These are phyloP conservation scores for Ictalurus punctatus DNA, from an alignment of 2,113 vertebrate genomes.

Conservation along the genomic window DNA sequence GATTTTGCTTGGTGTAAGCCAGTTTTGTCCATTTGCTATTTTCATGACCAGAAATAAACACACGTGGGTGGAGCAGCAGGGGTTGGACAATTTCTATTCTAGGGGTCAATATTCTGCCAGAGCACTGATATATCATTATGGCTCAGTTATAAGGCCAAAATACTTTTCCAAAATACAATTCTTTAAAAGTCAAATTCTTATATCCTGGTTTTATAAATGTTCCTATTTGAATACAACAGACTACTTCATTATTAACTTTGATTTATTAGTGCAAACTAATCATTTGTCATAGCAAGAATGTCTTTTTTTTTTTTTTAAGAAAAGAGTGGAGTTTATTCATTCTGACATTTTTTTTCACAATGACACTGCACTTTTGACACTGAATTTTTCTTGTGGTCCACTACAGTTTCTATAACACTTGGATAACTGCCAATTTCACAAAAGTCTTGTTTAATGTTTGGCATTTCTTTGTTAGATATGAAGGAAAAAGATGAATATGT, in stretches of 20 bases:
- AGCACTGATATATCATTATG: background rate
- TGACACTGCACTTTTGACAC: background rate
- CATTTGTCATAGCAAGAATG: background rate
- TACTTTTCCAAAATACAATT: background rate
- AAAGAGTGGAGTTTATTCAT: background rate
- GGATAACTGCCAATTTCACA: background rate
- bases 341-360: background rate
- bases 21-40: background rate
- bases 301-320: background rate
- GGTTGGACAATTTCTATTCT: conserved; percentile 10
- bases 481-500: background rate
- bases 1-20: background rate
- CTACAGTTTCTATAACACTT: background rate
- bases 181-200: background rate
- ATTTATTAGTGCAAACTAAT: background rate
- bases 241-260: background rate
- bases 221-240: background rate
- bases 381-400: no score
- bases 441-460: background rate
- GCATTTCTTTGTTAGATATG: background rate
- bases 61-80: conserved; percentile 18
- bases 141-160: background rate
- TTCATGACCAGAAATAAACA: conserved; percentile 24
- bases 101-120: background rate
- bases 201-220: background rate